These are phyloP conservation scores for Amaurobius ferox DNA, from an alignment of 2,888 invertebrate species.

Conservation along the genomic window DNA sequence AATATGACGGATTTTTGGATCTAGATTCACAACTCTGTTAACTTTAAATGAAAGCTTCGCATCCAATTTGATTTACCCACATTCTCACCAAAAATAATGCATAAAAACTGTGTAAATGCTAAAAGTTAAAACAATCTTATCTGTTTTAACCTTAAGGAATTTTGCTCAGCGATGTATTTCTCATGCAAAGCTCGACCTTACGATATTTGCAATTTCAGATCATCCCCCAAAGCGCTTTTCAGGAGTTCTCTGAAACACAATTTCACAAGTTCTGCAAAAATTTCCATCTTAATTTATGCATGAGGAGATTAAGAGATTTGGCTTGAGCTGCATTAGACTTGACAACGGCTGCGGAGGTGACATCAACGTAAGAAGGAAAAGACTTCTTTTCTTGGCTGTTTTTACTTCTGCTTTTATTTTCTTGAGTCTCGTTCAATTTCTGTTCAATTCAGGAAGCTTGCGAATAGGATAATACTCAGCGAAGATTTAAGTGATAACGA, in stretches of 20 bases:
- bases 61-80: too few relatives aligned
- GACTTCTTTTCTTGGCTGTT: conserved; percentile 29
- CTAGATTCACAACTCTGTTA: too few relatives aligned
- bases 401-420: conserved; percentile 32
- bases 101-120: too few relatives aligned
- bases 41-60: too few relatives aligned
- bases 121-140: too few relatives aligned
- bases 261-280: conserved; percentile 67
- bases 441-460: conserved; percentile 31
- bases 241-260: conserved; percentile 63
- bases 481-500: conserved; percentile 55
- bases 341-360: conserved; percentile 51
- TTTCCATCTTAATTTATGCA: conserved; percentile 72
- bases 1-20: too few relatives aligned
- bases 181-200: conserved; percentile 52
- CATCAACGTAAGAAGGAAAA: conserved; percentile 27
- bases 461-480: conserved; percentile 42
- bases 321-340: conserved; percentile 59
- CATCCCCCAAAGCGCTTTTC: conserved; percentile 62
- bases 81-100: too few relatives aligned
- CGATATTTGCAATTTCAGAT: conserved; percentile 58
- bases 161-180: conserved; percentile 51
- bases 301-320: conserved; percentile 71
- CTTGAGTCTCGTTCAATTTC: conserved; percentile 46
- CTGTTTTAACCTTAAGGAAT: conserved; percentile 34